These are phyloP conservation scores for Sorex araneus DNA, from an alignment of 2,113 vertebrate species.

Conservation along the genomic window DNA sequence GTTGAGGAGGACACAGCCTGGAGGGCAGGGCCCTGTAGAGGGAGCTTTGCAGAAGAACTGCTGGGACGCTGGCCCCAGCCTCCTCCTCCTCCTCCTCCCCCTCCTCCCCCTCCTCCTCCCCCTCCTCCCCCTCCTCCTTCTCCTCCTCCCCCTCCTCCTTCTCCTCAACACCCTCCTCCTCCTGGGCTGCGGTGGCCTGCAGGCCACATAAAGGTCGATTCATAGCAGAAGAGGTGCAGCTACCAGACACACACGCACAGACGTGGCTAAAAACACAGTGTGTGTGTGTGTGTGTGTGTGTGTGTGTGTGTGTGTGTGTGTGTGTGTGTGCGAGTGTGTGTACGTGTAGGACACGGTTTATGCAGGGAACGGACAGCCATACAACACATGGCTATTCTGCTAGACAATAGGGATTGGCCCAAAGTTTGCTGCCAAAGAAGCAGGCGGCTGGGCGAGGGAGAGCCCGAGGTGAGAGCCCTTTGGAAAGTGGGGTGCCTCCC, in stretches of 20 bases:
- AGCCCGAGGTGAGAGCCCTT: constrained; percentile 58
- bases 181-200: neutral
- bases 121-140: too few relatives aligned
- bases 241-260: neutral
- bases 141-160: neutral
- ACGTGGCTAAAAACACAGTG: neutral
- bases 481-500: constrained; percentile 44
- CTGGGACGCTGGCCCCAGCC: constrained; percentile 27
- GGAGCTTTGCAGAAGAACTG: neutral
- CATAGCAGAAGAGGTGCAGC: constrained; percentile 26
- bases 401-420: constrained; percentile 52
- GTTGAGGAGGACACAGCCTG: constrained; percentile 68
- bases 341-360: constrained; percentile 58
- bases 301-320: neutral
- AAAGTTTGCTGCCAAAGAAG: constrained; percentile 58
- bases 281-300: neutral
- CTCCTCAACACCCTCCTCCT: constrained; percentile 48
- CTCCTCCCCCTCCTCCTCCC: too few relatives aligned
- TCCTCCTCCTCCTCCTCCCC: too few relatives aligned
- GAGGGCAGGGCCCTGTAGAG: constrained; percentile 63
- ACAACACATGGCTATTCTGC: neutral
- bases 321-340: neutral
- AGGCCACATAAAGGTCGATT: constrained; percentile 44
- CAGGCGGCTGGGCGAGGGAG: neutral
- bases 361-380: constrained; percentile 15